A percentile compares a stretch with the other conserved stretches of the same genome.
Conservation (phyloP, 2,888 invertebrate genomes). For the Bellardia pandia region DNA sequence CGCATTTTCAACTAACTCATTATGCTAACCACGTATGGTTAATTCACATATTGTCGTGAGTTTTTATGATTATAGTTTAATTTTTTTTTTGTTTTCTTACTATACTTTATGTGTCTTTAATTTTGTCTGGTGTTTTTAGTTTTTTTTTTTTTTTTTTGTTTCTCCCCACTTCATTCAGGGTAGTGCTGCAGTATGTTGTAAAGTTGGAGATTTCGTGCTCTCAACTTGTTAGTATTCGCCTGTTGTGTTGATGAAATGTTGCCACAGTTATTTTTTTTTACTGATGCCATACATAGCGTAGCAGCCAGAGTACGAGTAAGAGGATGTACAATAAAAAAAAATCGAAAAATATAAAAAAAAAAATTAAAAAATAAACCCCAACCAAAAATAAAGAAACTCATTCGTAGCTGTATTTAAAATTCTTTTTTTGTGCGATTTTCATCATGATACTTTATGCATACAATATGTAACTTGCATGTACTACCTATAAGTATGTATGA, state of each 20-base stretch:
- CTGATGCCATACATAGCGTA: conserved; percentile 21
- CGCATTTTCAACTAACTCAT: neutral
- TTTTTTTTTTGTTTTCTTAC: neutral
- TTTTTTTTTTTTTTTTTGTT: neutral
- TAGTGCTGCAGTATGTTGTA: neutral
- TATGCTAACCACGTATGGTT: neutral
- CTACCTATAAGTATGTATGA: neutral
- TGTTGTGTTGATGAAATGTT: conserved; percentile 62
- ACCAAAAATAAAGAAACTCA: conserved; percentile 16
- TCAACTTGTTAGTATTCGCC: conserved; percentile 55
- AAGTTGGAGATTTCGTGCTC: conserved; percentile 9
- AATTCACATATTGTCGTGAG: conserved; percentile 20
- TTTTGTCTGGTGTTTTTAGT: conserved; percentile 14
- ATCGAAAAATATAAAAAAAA: neutral
- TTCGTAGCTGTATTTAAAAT: conserved; percentile 26
- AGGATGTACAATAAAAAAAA: neutral
- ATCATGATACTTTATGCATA: conserved; percentile 53
- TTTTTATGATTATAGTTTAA: conserved; percentile 31
- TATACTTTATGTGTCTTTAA: conserved; percentile 6
- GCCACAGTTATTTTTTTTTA: conserved; percentile 23
- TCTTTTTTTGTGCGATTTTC: conserved; percentile 24
- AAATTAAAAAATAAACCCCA: neutral
- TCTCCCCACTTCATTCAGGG: neutral
- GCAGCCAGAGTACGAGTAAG: neutral
- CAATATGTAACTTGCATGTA: conserved; percentile 37